Evolutionary conservation across 2,797 vertebrate species (phyloP).

Genomic region (Rhabdophis nuchalis): DNA sequence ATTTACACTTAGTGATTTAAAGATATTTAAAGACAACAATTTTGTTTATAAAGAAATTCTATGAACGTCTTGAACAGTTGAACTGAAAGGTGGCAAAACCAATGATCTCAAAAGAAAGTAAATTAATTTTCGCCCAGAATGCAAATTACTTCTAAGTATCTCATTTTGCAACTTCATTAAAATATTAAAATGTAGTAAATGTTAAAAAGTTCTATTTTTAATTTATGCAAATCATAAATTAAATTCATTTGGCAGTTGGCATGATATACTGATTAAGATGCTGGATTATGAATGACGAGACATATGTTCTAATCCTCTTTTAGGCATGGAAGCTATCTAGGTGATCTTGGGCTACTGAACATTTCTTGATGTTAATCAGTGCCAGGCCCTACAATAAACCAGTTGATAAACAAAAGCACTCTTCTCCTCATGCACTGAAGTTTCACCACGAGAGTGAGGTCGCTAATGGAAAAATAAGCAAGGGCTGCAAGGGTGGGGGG

Average conservation of each 20-base stretch:
- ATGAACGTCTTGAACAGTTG: neutral
- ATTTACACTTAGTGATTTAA: neutral
- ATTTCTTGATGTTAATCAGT: neutral
- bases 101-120: neutral
- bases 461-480: neutral
- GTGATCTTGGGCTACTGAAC: neutral
- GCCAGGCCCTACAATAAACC: neutral
- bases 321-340: neutral
- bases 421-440: neutral
- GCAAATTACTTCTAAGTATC: neutral
- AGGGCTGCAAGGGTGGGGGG: neutral
- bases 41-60: neutral
- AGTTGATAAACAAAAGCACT: neutral
- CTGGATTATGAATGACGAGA: neutral
- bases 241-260: neutral
- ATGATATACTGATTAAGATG: neutral
- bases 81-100: neutral
- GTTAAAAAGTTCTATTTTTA: neutral
- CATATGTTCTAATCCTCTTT: neutral
- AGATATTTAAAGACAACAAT: neutral
- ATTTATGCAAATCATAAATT: neutral
- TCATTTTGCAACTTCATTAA: neutral
- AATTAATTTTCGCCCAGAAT: neutral
- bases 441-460: neutral
- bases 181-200: neutral